Conservation (phyloP, 2,888 invertebrate species). For the Gasteruption jaculator region DNA sequence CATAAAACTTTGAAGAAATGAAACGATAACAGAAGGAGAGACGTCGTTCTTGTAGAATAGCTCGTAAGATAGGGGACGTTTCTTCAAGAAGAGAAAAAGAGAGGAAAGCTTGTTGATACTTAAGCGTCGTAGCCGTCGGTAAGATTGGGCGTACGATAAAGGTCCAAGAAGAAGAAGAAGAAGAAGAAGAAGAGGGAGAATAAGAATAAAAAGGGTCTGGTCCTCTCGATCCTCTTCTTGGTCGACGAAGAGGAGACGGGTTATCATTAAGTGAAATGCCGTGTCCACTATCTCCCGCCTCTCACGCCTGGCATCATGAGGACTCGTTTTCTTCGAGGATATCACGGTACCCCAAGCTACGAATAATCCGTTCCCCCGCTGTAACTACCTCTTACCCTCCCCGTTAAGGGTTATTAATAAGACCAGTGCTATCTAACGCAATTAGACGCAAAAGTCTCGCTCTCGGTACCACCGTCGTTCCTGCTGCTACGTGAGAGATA, state of each 20-base stretch:
- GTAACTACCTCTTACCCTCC: no score
- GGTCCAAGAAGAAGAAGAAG: slow-evolving; percentile 17
- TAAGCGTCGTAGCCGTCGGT: no score
- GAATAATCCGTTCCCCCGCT: slow-evolving; percentile 13
- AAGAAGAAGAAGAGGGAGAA: slow-evolving; percentile 8
- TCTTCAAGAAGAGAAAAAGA: no score
- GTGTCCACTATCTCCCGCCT: slow-evolving; percentile 47
- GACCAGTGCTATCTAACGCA: slow-evolving; percentile 48
- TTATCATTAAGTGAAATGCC: slow-evolving; percentile 53
- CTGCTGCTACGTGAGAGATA: slow-evolving; percentile 34
- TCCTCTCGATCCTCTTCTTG: no score
- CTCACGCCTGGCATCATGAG: slow-evolving; percentile 29
- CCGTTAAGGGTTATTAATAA: slow-evolving; percentile 50
- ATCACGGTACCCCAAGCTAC: slow-evolving; percentile 22
- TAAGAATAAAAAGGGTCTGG: no score
- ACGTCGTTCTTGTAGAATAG: not conserved
- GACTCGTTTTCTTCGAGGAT: slow-evolving; percentile 34
- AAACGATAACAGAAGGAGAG: not conserved
- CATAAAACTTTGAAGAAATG: no score
- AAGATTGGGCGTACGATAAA: slow-evolving; percentile 43
- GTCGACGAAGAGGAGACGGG: no score
- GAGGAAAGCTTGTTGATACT: no score
- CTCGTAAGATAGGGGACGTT: slow-evolving; percentile 15
- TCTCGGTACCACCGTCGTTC: no score
- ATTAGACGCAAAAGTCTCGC: slow-evolving; percentile 41